phyloP scores from a whole-genome alignment of 2,888 invertebrate genomes.

The Coelinius sp. region DNA sequence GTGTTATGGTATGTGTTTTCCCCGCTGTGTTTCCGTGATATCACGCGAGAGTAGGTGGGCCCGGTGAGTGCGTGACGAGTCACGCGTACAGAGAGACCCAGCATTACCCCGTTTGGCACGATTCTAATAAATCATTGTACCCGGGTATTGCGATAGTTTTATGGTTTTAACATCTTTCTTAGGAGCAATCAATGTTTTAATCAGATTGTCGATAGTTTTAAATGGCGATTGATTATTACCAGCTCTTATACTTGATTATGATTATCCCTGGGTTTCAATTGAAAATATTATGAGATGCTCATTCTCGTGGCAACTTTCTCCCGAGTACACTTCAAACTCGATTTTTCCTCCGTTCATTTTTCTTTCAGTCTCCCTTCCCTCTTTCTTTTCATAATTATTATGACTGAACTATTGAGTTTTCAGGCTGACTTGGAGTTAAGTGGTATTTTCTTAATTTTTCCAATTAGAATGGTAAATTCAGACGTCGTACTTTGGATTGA shows the following conservation, averaged over 20 bases:
- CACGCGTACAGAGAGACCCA: constrained; percentile 20
- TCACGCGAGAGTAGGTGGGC: constrained; percentile 11
- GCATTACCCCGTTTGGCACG: constrained; percentile 9
- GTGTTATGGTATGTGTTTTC: constrained; percentile 11
- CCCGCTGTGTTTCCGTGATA: constrained; percentile 18
- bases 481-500: background rate
- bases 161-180: constrained; percentile 23
- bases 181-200: constrained; percentile 8
- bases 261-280: background rate
- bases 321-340: background rate
- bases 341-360: background rate
- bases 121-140: constrained; percentile 37
- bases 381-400: constrained; percentile 5
- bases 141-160: constrained; percentile 26
- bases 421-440: background rate
- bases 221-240: constrained; percentile 9
- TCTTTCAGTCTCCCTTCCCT: background rate
- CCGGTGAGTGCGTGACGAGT: constrained; percentile 36
- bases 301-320: background rate
- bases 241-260: background rate
- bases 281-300: constrained; percentile 2
- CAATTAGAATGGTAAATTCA: constrained; percentile 1
- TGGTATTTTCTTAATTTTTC: background rate
- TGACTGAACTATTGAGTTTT: constrained; percentile 2
- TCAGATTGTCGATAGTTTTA: background rate